Base-by-base conservation (phyloP, 2,113 vertebrate species). In the Tauraco erythrolophus region DNA sequence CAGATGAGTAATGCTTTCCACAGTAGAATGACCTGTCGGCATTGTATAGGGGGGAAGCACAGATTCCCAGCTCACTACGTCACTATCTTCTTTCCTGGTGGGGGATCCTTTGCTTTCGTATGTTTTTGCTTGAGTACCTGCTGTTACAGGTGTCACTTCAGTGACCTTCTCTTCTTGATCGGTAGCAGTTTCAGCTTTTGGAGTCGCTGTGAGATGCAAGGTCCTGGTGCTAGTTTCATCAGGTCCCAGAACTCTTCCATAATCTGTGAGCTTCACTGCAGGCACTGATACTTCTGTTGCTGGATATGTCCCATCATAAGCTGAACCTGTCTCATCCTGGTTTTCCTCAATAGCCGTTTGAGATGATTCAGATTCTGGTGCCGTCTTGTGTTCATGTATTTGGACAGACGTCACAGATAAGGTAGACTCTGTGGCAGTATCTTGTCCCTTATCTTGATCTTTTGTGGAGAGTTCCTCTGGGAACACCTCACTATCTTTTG, bases 251-350 rank as follows among this genome's bases (percentile, higher is more conserved):
- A 82, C 46, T 58, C 33, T 96, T 66, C 85, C 58, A 14, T 75
- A 88, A 71, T 84, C 94, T 46, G 78, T 90, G 70, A 85, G 12
- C 14, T 79, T 78, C 86, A 77, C 53, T 81, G 28, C 43, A 30
- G 84, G 93, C 17, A 64, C 74, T 31, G 88, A 35, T 17, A 19
- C 43, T 30, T 97, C 96, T 90, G 83, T 94, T 64, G 88, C 8
- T 66, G 93, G 72, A 22, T 71, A 75, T 3, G 3, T 88, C 62
- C 84, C 97, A 27, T 51, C 87, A 46, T 86, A 98, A 56, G 97
- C 94, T 58, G 98, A 98, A 45, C 97, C 96, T 65, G 95, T 58
- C 54, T 94, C 77, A 21, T 95, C 92, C 41, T 81, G 91, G 1
- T 33, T 94, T 60, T 91, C 94, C 37, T 65, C 45, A 76, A 88